A percentile compares a stretch with the other conserved stretches of the same genome.
These are phyloP conservation scores for Malthinus flaveolus DNA, from an alignment of 2,888 invertebrate species.

Conservation along the genomic window DNA sequence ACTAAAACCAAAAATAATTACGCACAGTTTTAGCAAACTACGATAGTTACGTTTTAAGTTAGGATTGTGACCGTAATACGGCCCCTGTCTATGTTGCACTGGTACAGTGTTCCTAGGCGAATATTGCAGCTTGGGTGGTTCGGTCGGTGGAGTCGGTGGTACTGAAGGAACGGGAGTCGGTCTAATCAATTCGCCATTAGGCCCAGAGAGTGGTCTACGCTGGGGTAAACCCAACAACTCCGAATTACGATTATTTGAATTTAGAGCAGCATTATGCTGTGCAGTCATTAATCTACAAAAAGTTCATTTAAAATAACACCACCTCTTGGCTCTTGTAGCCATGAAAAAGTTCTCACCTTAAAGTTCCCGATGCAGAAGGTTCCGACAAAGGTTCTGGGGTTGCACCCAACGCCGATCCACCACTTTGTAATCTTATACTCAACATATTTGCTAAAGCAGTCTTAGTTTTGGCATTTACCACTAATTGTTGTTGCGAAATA, in stretches of 20 bases:
- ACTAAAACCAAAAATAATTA: slow-evolving; percentile 48
- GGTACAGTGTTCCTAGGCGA: slow-evolving; percentile 52
- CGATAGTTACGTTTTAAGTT: slow-evolving; percentile 67
- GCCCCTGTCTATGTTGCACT: slow-evolving; percentile 60
- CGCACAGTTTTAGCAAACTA: neutral
- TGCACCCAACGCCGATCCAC: slow-evolving; percentile 55
- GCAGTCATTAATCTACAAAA: slow-evolving; percentile 75
- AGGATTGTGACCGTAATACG: slow-evolving; percentile 93
- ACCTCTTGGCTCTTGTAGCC: neutral
- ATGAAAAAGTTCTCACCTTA: slow-evolving; percentile 51
- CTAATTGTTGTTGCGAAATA: slow-evolving; percentile 57
- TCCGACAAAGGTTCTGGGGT: slow-evolving; percentile 48
- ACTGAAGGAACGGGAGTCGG: slow-evolving; percentile 56
- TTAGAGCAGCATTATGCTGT: slow-evolving; percentile 71
- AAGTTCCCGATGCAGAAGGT: slow-evolving; percentile 70
- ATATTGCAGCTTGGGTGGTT: slow-evolving; percentile 53
- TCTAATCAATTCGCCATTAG: slow-evolving; percentile 52
- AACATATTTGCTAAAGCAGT: slow-evolving; percentile 95
- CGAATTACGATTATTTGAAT: slow-evolving; percentile 55
- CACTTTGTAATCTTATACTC: slow-evolving; percentile 73
- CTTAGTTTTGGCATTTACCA: slow-evolving; percentile 89
- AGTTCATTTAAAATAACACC: neutral
- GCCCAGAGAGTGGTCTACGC: slow-evolving; percentile 53
- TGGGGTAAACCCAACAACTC: slow-evolving; percentile 62
- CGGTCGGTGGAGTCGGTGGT: slow-evolving; percentile 53